Base-by-base conservation (phyloP, 2,797 vertebrate species). In the Neomorphus geoffroyi region DNA sequence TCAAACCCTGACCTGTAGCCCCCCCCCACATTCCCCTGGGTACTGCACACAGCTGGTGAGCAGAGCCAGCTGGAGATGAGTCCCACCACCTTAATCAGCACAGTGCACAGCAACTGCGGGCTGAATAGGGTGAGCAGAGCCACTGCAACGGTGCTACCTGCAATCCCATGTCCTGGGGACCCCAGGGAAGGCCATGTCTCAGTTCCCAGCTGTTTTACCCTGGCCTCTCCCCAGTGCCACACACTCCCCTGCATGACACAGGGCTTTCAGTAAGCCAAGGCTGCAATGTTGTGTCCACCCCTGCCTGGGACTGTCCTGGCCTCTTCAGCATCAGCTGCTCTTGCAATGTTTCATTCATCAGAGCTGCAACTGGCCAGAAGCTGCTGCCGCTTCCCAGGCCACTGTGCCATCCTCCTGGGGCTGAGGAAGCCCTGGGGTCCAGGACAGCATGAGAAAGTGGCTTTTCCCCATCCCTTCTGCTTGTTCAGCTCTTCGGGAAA, bases 61-160 rank as follows among this genome's bases (percentile, higher is more conserved):
- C 10, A 4, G 1, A 32, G 51, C 48, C 62, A 86, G 73, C 5
- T 7, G 8, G 43, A 78, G 10, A 62, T 5, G 22, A 79, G 39
- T 72, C 51, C 27, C 33, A 69, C 30, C 41, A 48, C 24, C 18
- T 2, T 1, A 64, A 80, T 23, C 64, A 75, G 27, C 13, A 7
- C 0, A 41, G 8, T 17, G 13, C 75, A 79, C 32, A 74, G 50
- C 64, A 75, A 4, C 28, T 45, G 54, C 33, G 37, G 4, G 32
- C 65, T 73, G 77, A 80, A 16, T 3, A 30, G 27, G 54, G 27
- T 13, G 33, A 83, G 48, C 56, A 70, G 37, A 77, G 41, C 60
- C 19, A 14, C 10, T 0, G 1, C 12, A 53, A 35, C 0, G 0
- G 43, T 7, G 7, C 6, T 2, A 33, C 19, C 57, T 48, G 27